Evolutionary conservation across 2,888 invertebrate species (phyloP).

Genomic region (Eledona agricola): DNA sequence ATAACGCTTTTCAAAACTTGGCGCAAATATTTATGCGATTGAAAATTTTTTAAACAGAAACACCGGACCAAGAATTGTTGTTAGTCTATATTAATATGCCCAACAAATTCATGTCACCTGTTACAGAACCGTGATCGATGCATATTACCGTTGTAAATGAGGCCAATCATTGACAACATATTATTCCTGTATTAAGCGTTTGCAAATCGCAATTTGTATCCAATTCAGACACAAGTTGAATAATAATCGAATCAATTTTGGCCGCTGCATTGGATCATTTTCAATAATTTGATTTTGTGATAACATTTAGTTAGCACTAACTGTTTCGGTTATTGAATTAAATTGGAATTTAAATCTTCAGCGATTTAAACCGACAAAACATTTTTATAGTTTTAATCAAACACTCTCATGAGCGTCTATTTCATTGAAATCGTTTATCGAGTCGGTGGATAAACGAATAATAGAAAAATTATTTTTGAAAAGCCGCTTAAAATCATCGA

Average conservation of each 20-base stretch:
- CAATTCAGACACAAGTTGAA: constrained; percentile 30
- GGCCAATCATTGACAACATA: constrained; percentile 38
- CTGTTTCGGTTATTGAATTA: too few relatives aligned
- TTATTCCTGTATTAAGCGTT: constrained; percentile 37
- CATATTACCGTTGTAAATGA: constrained; percentile 31
- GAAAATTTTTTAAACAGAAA: too few relatives aligned
- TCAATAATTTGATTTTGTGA: constrained; percentile 18
- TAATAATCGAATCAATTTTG: constrained; percentile 32
- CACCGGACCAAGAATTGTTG: too few relatives aligned
- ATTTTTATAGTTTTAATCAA: constrained; percentile 11
- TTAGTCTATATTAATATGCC: constrained; percentile 5
- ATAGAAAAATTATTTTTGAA: constrained; percentile 23
- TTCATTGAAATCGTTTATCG: constrained; percentile 29
- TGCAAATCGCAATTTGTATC: constrained; percentile 34
- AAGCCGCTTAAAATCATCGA: constrained; percentile 20
- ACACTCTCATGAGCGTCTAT: constrained; percentile 1
- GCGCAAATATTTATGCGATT: too few relatives aligned
- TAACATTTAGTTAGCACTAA: not conserved
- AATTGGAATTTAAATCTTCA: too few relatives aligned
- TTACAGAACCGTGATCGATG: constrained; percentile 36
- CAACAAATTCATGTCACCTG: constrained; percentile 29
- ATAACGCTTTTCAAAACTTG: too few relatives aligned
- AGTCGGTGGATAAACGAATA: constrained; percentile 23
- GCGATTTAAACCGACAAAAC: constrained; percentile 6
- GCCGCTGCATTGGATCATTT: constrained; percentile 5